These are phyloP conservation scores for Xanthorhoe designata DNA, from an alignment of 2,888 invertebrate species.

Conservation along the genomic window DNA sequence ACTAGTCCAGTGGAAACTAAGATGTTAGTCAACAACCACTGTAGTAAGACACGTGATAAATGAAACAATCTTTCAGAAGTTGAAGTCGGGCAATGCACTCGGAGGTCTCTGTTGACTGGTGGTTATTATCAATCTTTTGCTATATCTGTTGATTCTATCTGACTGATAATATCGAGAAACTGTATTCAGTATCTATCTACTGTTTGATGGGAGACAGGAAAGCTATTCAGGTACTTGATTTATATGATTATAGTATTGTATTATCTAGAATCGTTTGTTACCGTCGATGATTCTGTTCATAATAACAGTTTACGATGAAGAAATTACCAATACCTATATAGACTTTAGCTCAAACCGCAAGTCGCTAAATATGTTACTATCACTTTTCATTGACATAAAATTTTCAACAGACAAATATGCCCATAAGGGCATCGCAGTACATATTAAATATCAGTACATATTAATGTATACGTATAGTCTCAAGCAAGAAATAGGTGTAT, in stretches of 20 bases:
- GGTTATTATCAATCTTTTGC: slow-evolving; percentile 30
- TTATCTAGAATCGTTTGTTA: background rate
- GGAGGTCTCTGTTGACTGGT: slow-evolving; percentile 24
- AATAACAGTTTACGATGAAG: background rate
- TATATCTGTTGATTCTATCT: slow-evolving; percentile 31
- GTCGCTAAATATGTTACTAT: too few relatives aligned
- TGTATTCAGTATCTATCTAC: slow-evolving; percentile 7
- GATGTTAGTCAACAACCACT: slow-evolving; percentile 42
- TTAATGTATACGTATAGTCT: too few relatives aligned
- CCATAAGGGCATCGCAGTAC: too few relatives aligned
- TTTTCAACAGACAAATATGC: too few relatives aligned
- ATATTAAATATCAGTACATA: too few relatives aligned
- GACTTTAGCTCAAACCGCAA: too few relatives aligned
- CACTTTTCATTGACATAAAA: too few relatives aligned
- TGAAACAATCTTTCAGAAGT: slow-evolving; percentile 25
- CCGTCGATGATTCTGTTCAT: background rate
- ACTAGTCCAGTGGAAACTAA: slow-evolving; percentile 46
- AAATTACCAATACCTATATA: background rate
- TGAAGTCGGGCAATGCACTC: slow-evolving; percentile 19
- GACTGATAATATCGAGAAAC: slow-evolving; percentile 23
- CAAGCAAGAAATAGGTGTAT: too few relatives aligned
- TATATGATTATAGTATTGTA: background rate
- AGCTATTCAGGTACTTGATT: slow-evolving; percentile 6
- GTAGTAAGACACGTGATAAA: slow-evolving; percentile 36
- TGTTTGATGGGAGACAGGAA: slow-evolving; percentile 3